Evolutionary conservation across 2,888 invertebrate species (phyloP).

Genomic region (Cephus pulcher): DNA sequence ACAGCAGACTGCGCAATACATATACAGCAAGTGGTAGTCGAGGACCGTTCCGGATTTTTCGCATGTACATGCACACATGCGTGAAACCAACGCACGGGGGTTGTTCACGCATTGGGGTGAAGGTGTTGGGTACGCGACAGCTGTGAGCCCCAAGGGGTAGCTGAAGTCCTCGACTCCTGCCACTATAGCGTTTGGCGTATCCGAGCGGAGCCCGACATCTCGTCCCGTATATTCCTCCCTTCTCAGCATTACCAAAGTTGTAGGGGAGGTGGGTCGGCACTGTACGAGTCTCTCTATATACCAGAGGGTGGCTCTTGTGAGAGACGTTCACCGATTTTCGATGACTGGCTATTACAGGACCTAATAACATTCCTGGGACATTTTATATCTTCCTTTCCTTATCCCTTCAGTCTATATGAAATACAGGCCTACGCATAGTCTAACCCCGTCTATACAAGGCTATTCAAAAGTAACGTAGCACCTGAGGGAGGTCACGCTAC

Average conservation of each 20-base stretch:
- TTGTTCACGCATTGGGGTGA: constrained; percentile 34
- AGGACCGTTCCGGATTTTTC: neutral
- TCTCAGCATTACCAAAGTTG: neutral
- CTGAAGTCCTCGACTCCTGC: constrained; percentile 58
- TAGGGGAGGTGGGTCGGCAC: constrained; percentile 35
- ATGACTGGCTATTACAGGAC: neutral
- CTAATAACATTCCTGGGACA: neutral
- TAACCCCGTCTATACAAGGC: neutral
- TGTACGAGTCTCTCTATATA: constrained; percentile 53
- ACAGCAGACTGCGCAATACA: neutral
- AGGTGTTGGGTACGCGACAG: constrained; percentile 64
- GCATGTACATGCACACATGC: constrained; percentile 27
- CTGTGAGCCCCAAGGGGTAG: constrained; percentile 61
- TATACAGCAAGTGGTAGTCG: neutral
- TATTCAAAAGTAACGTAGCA: neutral
- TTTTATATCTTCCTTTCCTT: neutral
- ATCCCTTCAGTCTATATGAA: neutral
- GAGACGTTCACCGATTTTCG: neutral
- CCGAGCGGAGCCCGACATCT: constrained; percentile 32
- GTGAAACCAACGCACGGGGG: constrained; percentile 17
- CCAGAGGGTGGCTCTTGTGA: neutral
- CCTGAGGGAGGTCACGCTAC: neutral
- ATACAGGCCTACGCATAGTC: neutral
- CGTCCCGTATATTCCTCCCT: constrained; percentile 34
- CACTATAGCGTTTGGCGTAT: constrained; percentile 37